Percentiles rank a stretch among this genome's conserved stretches.
phyloP scores from a whole-genome alignment of 2,888 invertebrate genomes.

The Drosophila cyrtoloma region DNA sequence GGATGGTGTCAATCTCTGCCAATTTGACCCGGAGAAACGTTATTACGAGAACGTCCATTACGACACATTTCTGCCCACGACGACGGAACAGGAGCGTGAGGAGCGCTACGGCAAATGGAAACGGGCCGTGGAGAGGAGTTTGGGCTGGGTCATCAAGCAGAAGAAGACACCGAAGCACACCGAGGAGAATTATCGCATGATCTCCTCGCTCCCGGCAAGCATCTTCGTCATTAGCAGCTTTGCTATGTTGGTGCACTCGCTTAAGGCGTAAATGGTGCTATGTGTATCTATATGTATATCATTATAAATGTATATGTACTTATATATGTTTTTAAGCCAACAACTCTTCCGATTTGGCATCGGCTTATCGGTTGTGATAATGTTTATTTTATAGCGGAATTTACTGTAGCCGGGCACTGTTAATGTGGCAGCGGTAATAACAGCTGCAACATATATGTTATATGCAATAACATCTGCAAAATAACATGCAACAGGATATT shows the following conservation, averaged over 20 bases:
- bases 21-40: constrained; percentile 87
- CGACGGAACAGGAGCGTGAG: constrained; percentile 92
- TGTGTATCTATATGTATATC: background rate
- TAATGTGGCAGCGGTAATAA: background rate
- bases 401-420: background rate
- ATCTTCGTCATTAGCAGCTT: constrained; percentile 91
- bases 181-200: constrained; percentile 92
- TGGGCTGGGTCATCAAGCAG: constrained; percentile 93
- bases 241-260: constrained; percentile 86
- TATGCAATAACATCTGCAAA: background rate
- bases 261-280: constrained; percentile 36
- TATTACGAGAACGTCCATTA: constrained; percentile 86
- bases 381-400: constrained; percentile 44
- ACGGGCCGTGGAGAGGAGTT: constrained; percentile 95
- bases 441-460: background rate
- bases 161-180: constrained; percentile 92
- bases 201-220: constrained; percentile 92
- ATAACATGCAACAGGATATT: background rate
- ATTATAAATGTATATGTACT: background rate
- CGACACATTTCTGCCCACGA: constrained; percentile 93
- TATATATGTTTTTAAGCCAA: constrained; percentile 12
- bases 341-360: constrained; percentile 22
- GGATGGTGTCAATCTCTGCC: constrained; percentile 90
- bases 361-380: constrained; percentile 68
- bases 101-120: constrained; percentile 96